These are phyloP conservation scores for Henricia sp. DNA, from an alignment of 53 echinoderm and acorn worm species.

Conservation along the genomic window DNA sequence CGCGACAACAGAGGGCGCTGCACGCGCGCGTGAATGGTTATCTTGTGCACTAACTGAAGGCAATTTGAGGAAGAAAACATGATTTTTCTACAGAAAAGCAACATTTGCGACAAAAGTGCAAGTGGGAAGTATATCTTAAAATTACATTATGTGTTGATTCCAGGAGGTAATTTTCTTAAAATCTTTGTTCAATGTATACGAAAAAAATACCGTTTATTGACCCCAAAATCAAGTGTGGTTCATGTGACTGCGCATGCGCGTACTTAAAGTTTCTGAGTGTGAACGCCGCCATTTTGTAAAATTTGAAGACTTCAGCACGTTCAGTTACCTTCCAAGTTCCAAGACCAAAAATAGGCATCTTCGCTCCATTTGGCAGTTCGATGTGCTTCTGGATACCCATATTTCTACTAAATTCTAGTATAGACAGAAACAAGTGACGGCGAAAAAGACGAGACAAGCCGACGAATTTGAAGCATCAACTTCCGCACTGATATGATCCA, in stretches of 20 bases:
- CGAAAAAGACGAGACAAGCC: not conserved
- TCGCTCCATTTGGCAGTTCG: slow-evolving; percentile 60
- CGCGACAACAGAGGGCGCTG: too few species aligned
- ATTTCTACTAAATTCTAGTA: not conserved
- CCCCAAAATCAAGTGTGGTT: not conserved
- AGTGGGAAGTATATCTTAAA: too few species aligned
- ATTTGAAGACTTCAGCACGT: not conserved
- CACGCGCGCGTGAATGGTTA: too few species aligned
- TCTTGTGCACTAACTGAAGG: too few species aligned
- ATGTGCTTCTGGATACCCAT: slow-evolving; percentile 28
- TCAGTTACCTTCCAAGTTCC: slow-evolving; percentile 86
- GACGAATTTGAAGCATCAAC: not conserved
- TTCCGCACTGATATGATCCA: not conserved
- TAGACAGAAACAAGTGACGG: not conserved
- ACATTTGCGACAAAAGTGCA: too few species aligned
- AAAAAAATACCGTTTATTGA: not conserved
- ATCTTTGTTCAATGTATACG: too few species aligned
- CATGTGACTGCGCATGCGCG: too few species aligned
- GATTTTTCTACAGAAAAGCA: too few species aligned
- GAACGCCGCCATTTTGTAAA: not conserved
- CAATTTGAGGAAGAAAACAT: too few species aligned
- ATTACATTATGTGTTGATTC: too few species aligned
- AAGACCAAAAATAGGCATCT: slow-evolving; percentile 78
- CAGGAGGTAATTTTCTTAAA: too few species aligned
- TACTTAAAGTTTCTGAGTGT: not conserved